Evolutionary conservation across 2,888 invertebrate species (phyloP).

Genomic region (Colletes collaris): DNA sequence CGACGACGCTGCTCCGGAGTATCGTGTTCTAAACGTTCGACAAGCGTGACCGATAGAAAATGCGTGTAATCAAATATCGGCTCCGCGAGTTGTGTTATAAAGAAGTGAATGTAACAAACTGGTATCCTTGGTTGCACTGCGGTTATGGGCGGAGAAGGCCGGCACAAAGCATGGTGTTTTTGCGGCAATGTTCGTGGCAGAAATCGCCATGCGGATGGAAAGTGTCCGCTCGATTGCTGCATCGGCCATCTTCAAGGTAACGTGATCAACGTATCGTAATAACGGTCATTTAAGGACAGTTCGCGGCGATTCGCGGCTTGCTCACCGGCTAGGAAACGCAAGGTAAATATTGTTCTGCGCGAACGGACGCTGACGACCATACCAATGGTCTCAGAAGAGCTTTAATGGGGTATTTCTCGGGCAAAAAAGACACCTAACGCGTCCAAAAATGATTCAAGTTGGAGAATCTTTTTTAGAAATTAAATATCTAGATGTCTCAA

Average conservation of each 20-base stretch:
- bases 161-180: constrained; percentile 61
- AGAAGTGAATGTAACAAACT: constrained; percentile 71
- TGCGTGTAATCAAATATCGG: constrained; percentile 66
- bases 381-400: no score
- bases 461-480: no score
- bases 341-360: constrained; percentile 18
- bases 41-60: constrained; percentile 29
- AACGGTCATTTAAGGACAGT: constrained; percentile 62
- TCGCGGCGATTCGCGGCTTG: constrained; percentile 16
- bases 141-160: constrained; percentile 66
- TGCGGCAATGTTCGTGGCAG: constrained; percentile 67
- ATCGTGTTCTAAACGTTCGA: constrained; percentile 6
- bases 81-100: constrained; percentile 52
- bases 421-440: no score
- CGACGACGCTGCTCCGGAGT: background rate
- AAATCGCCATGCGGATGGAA: constrained; percentile 73
- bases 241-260: constrained; percentile 61
- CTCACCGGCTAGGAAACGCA: constrained; percentile 5
- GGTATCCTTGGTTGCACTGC: constrained; percentile 56
- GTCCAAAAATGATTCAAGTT: no score
- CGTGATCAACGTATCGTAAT: constrained; percentile 65
- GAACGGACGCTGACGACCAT: background rate
- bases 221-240: constrained; percentile 68
- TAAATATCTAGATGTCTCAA: no score
- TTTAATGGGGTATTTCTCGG: no score